Base-by-base conservation (phyloP, 2,888 invertebrate genomes). In the Scaptomyza reducta region DNA sequence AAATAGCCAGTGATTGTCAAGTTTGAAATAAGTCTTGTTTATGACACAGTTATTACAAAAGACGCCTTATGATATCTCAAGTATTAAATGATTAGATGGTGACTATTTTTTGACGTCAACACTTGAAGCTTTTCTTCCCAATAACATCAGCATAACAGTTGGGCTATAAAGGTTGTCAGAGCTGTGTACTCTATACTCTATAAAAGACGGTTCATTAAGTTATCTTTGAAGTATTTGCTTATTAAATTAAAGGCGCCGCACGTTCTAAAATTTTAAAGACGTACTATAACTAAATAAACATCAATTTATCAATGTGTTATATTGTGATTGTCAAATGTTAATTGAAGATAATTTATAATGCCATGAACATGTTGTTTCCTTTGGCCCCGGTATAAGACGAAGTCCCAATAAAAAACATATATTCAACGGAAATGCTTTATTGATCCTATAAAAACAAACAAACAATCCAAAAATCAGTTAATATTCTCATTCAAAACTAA, bases 41-140 rank as follows among this genome's bases (percentile, higher is more conserved):
- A 18, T 77, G 64, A 65, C 62, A 74, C 55, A 62, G 13, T 73
- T 63, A 31, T 68, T 61, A 1, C 11, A 10, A 1, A n/a, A 33
- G 29, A 5, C 16, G n/a, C 14, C 38, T 7, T 33, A 64, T 58
- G 27, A 44, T 29, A 44, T 27, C 38, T 66, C 25, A 33, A 67
- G 55, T 64, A 54, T 55, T 57, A 29, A 10, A 22, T 55, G 82
- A 81, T 81, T 47, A 81, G 62, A 27, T 44, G 27, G 22, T 42
- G 5, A 1, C 10, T 22, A 9, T 22, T 7, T 40, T 46, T 29
- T 69, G 73, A 87, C 84, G 87, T 87, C 66, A 73, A 68, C 46
- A 47, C 40, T 40, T 42, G 18, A 3, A 5, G 29, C 13, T 45
- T 9, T 22, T 18, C n/a, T 29, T 33, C 31, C n/a, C 7, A 33